These are phyloP conservation scores for Scaptodrosophila lebanonensis DNA, from an alignment of 1,140 invertebrate genomes.

Conservation along the genomic window DNA sequence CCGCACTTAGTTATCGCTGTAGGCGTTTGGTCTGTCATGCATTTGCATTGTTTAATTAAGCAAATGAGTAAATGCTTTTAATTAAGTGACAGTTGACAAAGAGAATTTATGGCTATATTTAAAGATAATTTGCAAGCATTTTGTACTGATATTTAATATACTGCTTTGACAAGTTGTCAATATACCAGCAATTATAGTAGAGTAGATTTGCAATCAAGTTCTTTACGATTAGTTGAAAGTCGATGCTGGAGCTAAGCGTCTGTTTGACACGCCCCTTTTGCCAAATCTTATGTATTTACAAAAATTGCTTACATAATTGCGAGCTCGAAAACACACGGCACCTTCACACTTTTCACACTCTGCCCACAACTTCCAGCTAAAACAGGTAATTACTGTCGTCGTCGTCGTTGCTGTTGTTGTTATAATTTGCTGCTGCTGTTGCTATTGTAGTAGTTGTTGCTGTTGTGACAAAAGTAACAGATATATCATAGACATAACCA, in stretches of 20 bases:
- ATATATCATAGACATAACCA: conserved; percentile 39
- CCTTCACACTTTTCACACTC: conserved; percentile 52
- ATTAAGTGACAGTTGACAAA: conserved; percentile 39
- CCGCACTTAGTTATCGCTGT: conserved; percentile 33
- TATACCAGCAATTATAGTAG: too few relatives aligned
- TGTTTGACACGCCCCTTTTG: too few relatives aligned
- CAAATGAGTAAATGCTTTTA: conserved; percentile 41
- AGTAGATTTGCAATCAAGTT: too few relatives aligned
- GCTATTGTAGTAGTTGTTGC: conserved; percentile 29
- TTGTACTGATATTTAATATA: too few relatives aligned
- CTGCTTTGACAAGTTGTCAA: too few relatives aligned
- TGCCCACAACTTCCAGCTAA: conserved; percentile 39
- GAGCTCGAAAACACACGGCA: conserved; percentile 23
- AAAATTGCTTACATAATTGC: background rate
- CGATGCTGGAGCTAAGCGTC: too few relatives aligned
- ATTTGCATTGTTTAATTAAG: conserved; percentile 46
- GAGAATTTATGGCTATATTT: conserved; percentile 28
- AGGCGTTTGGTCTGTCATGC: conserved; percentile 8
- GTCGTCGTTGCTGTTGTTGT: too few relatives aligned
- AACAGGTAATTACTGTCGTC: conserved; percentile 23
- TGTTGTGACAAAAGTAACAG: conserved; percentile 46
- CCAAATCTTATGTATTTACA: too few relatives aligned
- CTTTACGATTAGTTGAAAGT: too few relatives aligned
- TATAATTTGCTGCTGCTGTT: conserved; percentile 10
- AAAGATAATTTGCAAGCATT: conserved; percentile 24